Evolutionary conservation across 2,113 vertebrate species (phyloP), one percentile per base, ranked within the genome.

Genomic region (Malaclemys terrapin): DNA sequence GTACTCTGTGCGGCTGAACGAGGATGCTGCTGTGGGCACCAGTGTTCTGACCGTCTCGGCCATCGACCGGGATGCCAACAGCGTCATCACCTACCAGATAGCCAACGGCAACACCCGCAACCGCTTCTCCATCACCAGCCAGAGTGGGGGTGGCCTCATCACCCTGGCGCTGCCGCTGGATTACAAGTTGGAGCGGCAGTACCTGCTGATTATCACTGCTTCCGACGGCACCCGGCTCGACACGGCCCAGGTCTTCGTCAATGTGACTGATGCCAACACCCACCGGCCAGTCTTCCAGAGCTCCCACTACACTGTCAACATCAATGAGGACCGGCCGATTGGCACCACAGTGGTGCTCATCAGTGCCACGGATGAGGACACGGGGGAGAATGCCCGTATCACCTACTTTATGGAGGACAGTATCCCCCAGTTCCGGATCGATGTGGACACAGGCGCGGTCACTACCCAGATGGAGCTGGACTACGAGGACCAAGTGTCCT

Each of bases 341-440:
- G 98, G 98, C 84, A 99, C 99, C 87, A 99, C 99, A 0, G 99
- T 99, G 20, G 99, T 99, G 76, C 97, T 99, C 4, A 99, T 99
- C 89, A 99, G 99, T 0, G 99, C 99, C 93, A 99, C 99, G 0
- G 99, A 99, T 0, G 99, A 99, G 96, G 99, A 99, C 87, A 99
- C 99, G 0, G 99, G 99, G 0, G 99, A 99, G 95, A 99, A 99
- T 0, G 99, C 99, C 3, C 99, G 98, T 38, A 99, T 99, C 94
- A 99, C 99, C 47, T 99, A 99, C 94, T 98, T 99, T 24, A 99
- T 99, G 99, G 99, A 99, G 54, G 99, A 99, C 96, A 99, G 99
- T 98, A 99, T 99, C 93, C 99, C 99, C n/a, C 99, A 99, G 98
- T 99, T 99, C 94, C 98, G 98, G 89, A 99, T 99, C 0, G 98